Conservation (phyloP, 2,888 invertebrate species). For the Metacarcinus magister region DNA sequence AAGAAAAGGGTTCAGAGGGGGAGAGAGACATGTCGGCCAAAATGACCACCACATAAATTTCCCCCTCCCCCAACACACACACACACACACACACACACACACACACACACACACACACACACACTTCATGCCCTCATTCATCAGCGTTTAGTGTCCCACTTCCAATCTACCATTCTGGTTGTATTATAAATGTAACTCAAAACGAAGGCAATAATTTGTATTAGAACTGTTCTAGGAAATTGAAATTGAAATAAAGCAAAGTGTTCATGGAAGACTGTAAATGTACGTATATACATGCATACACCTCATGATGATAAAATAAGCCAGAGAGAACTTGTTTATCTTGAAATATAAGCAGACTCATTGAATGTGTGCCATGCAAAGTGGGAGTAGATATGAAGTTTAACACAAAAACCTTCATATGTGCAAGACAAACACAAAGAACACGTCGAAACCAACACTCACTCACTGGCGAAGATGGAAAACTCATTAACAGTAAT, state of each 20-base stretch:
- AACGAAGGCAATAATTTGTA: neutral
- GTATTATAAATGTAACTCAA: neutral
- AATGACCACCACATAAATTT: neutral
- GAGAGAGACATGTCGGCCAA: too few species aligned
- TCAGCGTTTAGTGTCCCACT: too few species aligned
- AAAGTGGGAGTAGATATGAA: neutral
- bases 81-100: neutral
- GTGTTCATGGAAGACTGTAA: neutral
- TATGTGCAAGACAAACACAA: neutral
- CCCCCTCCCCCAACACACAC: neutral
- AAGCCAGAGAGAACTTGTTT: neutral
- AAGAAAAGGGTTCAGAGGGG: neutral
- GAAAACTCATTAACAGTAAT: neutral
- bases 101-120: constrained; percentile 39
- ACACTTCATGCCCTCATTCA: too few species aligned
- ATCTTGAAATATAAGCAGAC: neutral
- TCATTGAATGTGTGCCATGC: neutral
- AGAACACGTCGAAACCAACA: neutral
- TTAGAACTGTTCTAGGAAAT: neutral
- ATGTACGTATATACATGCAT: neutral
- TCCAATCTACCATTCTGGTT: neutral
- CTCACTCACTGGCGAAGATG: neutral
- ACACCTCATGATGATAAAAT: too few species aligned
- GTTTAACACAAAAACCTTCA: neutral
- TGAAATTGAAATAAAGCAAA: neutral